A percentile compares a stretch with the other conserved stretches of the same genome.
Conservation (phyloP, 2,888 invertebrate genomes). For the Drosophila kanekoi region DNA sequence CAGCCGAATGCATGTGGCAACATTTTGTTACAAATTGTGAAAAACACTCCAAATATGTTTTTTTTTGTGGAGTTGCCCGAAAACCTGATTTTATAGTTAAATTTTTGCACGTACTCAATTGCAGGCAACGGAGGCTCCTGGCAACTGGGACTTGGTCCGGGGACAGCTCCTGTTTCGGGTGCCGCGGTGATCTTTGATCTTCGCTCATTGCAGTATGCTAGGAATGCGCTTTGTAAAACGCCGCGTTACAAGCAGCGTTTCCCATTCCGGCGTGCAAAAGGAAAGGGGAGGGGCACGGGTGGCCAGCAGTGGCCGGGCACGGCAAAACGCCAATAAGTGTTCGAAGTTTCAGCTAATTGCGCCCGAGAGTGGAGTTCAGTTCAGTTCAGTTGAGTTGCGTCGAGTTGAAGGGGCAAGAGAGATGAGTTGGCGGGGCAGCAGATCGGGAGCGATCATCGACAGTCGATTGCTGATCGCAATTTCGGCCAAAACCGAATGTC, state of each 20-base stretch:
- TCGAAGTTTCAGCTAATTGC: constrained; percentile 76
- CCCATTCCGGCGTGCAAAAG: constrained; percentile 6
- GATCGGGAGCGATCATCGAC: constrained; percentile 55
- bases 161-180: constrained; percentile 65
- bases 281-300: constrained; percentile 3
- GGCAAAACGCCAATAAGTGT: constrained; percentile 77
- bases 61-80: constrained; percentile 6
- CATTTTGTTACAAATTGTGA: constrained; percentile 61
- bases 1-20: constrained; percentile 27
- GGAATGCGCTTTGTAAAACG: constrained; percentile 79
- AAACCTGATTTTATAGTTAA: constrained; percentile 76
- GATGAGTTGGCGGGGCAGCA: background rate
- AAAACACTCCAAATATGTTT: constrained; percentile 51
- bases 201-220: constrained; percentile 54
- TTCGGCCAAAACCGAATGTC: constrained; percentile 67
- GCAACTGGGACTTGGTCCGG: constrained; percentile 13
- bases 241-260: constrained; percentile 70
- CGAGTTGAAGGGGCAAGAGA: constrained; percentile 23
- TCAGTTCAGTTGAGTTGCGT: no score
- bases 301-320: constrained; percentile 9
- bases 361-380: constrained; percentile 50
- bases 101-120: constrained; percentile 71
- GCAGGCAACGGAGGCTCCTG: constrained; percentile 34
- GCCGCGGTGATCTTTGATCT: constrained; percentile 79
- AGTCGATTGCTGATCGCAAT: constrained; percentile 64